Evolutionary conservation across 2,888 invertebrate species (phyloP).

Genomic region (Epinotia nisella): DNA sequence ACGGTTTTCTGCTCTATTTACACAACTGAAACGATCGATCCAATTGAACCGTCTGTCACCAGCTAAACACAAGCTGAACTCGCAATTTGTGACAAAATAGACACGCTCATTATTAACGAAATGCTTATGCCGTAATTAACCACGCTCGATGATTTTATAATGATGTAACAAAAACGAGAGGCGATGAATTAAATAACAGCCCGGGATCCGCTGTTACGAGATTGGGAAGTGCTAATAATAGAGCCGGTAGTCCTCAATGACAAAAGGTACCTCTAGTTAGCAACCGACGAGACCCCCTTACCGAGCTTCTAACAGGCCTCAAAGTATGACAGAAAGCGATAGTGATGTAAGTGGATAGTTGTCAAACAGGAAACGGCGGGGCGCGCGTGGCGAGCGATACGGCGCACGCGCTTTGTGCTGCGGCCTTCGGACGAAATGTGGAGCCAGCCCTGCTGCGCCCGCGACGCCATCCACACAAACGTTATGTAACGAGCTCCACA

Average conservation of each 20-base stretch:
- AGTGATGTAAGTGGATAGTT: constrained; percentile 84
- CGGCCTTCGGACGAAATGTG: constrained; percentile 79
- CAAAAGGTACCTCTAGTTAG: constrained; percentile 70
- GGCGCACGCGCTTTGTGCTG: constrained; percentile 74
- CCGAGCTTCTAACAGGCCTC: constrained; percentile 77
- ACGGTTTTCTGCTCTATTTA: constrained; percentile 78
- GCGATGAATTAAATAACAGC: constrained; percentile 72
- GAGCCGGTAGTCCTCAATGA: constrained; percentile 76
- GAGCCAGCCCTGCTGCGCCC: constrained; percentile 49
- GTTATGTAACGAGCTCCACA: constrained; percentile 75
- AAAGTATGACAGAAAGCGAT: constrained; percentile 81
- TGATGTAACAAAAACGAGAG: constrained; percentile 59
- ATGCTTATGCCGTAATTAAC: constrained; percentile 62
- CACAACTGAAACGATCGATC: constrained; percentile 71
- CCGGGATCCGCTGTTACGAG: constrained; percentile 66
- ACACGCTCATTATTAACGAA: constrained; percentile 61
- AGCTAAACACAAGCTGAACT: constrained; percentile 62
- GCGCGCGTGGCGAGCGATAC: constrained; percentile 79
- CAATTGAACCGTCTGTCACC: constrained; percentile 73
- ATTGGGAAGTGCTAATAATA: constrained; percentile 74
- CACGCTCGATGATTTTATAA: constrained; percentile 56
- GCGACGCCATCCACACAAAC: constrained; percentile 57
- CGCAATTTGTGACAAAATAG: constrained; percentile 60
- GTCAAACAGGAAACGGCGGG: constrained; percentile 83
- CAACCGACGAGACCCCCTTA: constrained; percentile 80